Conservation (phyloP, 2,888 invertebrate genomes). For the Agrochola lota region DNA sequence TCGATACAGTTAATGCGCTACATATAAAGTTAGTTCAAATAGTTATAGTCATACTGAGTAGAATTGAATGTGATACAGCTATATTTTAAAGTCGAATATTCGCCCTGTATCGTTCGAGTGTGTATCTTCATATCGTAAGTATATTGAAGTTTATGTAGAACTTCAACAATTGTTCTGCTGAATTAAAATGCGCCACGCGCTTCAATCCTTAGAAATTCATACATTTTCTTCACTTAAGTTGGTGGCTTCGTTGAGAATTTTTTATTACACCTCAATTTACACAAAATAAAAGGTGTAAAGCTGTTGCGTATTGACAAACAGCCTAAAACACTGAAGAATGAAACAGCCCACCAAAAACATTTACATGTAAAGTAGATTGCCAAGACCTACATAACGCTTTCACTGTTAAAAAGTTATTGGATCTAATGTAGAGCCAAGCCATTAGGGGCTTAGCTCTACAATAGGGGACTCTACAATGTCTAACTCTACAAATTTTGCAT, state of each 20-base stretch:
- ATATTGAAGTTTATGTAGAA: constrained; percentile 11
- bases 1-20: constrained; percentile 25
- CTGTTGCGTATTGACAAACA: neutral
- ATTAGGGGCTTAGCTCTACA: no score
- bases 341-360: neutral
- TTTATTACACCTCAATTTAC: neutral
- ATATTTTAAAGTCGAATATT: constrained; percentile 27
- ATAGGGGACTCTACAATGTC: no score
- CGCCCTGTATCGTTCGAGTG: neutral
- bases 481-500: no score
- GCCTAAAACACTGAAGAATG: neutral
- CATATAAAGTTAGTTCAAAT: constrained; percentile 26
- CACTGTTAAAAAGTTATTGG: no score
- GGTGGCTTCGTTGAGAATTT: neutral
- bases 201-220: neutral
- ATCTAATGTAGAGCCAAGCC: no score
- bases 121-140: neutral
- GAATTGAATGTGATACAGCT: constrained; percentile 21
- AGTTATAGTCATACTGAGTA: constrained; percentile 10
- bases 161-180: constrained; percentile 13
- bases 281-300: neutral
- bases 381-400: no score
- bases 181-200: constrained; percentile 1
- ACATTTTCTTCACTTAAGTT: neutral
- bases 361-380: no score